phyloP scores from a whole-genome alignment of 2,113 vertebrate species.

The Catharus minimus region DNA sequence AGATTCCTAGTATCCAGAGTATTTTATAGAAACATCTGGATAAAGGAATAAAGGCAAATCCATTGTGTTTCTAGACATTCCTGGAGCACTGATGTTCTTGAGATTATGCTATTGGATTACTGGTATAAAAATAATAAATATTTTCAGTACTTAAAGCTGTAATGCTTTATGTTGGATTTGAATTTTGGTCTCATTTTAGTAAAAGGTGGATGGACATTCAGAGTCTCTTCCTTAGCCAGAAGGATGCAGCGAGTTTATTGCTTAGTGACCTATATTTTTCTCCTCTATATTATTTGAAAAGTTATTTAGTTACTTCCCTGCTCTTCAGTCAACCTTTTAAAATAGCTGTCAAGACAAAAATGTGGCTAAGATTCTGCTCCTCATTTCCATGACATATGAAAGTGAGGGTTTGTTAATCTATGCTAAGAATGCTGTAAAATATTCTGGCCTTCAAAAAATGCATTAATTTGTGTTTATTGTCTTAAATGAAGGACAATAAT shows the following conservation, averaged over 20 bases:
- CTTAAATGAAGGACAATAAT: background rate
- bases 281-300: conserved; percentile 68
- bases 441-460: background rate
- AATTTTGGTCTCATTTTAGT: conserved; percentile 81
- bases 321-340: conserved; percentile 56
- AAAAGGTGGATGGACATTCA: conserved; percentile 76
- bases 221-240: conserved; percentile 68
- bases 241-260: conserved; percentile 70
- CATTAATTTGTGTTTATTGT: background rate
- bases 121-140: conserved; percentile 81
- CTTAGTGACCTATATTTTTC: conserved; percentile 75
- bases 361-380: conserved; percentile 16
- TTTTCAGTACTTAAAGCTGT: conserved; percentile 79
- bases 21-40: conserved; percentile 78
- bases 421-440: conserved; percentile 16
- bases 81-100: conserved; percentile 73
- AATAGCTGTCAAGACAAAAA: conserved; percentile 62
- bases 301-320: conserved; percentile 65
- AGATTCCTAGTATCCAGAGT: conserved; percentile 68
- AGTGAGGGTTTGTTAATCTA: conserved; percentile 22
- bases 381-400: background rate
- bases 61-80: conserved; percentile 72
- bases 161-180: conserved; percentile 79
- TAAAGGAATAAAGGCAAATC: conserved; percentile 76
- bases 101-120: conserved; percentile 81